phyloP scores from a whole-genome alignment of 2,113 vertebrate genomes.

The Macaca mulatta region DNA sequence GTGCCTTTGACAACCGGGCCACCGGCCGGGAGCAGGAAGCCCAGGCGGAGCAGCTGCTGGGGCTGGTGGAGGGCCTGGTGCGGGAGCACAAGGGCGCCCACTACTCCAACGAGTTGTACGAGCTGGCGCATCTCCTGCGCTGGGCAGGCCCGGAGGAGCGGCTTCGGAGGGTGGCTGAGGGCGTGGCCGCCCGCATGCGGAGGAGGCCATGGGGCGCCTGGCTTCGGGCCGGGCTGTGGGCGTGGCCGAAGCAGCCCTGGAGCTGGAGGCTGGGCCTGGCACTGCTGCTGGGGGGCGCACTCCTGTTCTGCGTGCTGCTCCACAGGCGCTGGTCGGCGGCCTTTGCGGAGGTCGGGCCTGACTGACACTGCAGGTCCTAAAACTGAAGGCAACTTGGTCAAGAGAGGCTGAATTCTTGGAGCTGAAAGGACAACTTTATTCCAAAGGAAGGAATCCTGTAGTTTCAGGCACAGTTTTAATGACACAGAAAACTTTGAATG shows the following conservation, averaged over 20 bases:
- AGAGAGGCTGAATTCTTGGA: no score
- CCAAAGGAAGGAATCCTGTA: not conserved
- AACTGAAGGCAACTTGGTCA: no score
- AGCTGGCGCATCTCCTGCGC: not conserved
- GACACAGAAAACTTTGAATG: not conserved
- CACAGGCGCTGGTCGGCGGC: accelerated
- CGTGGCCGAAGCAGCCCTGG: accelerated
- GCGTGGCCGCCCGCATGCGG: accelerated
- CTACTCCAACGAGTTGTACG: constrained; percentile 34
- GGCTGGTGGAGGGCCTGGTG: not conserved
- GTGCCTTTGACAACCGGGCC: not conserved
- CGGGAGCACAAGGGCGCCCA: not conserved
- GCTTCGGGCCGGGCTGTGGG: accelerated
- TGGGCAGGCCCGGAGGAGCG: accelerated
- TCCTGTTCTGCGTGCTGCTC: not conserved
- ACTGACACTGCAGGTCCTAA: not conserved
- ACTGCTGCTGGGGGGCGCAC: not conserved
- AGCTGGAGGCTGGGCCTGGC: accelerated
- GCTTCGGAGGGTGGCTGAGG: not conserved
- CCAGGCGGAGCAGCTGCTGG: constrained; percentile 40
- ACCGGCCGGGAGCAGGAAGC: accelerated
- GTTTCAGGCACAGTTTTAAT: not conserved
- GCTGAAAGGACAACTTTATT: not conserved
- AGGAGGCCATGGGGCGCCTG: accelerated
- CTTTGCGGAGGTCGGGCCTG: no score